A percentile compares a stretch with the other conserved stretches of the same genome.
phyloP scores from a whole-genome alignment of 2,113 vertebrate genomes.

The Merops nubicus region DNA sequence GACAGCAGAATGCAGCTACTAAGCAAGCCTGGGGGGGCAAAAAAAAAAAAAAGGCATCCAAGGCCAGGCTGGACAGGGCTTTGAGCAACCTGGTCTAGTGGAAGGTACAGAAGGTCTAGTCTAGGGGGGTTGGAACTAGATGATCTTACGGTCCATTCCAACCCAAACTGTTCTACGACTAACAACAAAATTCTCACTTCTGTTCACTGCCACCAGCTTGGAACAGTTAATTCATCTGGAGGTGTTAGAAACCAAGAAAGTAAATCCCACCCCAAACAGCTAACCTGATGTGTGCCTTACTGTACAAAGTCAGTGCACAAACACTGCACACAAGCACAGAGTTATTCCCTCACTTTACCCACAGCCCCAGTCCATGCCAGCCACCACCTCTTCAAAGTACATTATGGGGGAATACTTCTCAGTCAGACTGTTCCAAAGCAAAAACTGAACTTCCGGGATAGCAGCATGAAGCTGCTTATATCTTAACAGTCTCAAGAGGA shows the following conservation, averaged over 20 bases:
- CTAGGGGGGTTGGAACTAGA: background rate
- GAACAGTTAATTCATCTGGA: background rate
- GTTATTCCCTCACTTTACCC: background rate
- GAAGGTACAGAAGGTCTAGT: too few relatives aligned
- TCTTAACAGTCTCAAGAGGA: background rate
- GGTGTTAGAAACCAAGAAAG: background rate
- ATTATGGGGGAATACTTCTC: background rate
- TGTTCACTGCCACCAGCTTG: background rate
- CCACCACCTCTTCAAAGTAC: background rate
- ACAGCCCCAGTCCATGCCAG: background rate
- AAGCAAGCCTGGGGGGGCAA: background rate
- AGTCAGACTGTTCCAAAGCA: background rate
- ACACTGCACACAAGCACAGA: rapidly evolving
- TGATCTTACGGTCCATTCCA: background rate
- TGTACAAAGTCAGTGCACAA: background rate
- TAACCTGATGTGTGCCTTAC: background rate
- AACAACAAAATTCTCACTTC: background rate
- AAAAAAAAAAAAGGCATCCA: background rate
- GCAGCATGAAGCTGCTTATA: background rate
- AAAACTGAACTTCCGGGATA: background rate
- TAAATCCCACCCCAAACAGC: background rate
- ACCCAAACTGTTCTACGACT: background rate
- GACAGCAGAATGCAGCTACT: background rate
- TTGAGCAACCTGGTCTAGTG: background rate
- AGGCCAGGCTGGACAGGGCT: background rate